Evolutionary conservation across 2,113 vertebrate genomes (phyloP), one percentile per base, ranked within the genome.

Genomic region (Anseranas semipalmata): DNA sequence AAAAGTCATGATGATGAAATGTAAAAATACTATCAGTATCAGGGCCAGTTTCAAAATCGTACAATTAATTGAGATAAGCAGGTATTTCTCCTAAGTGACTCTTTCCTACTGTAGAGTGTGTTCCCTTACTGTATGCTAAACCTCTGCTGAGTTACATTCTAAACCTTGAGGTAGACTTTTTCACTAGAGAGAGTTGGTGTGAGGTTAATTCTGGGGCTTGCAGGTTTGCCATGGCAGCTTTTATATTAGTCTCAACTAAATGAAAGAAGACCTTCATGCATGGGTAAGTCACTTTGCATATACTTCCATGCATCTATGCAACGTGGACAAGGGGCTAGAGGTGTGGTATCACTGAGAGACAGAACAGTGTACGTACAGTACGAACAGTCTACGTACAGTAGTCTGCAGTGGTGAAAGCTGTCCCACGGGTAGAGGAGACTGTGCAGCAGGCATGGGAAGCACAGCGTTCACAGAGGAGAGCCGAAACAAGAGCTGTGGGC

Each of bases 191-290:
- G 33, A 39, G 48, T 28, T 68, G 27, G 30, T 5, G 28, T 6
- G 62, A 10, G 41, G 19, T 37, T 27, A n/a, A 45, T 0, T 0
- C 53, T 24, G 37, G 41, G 12, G 28, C 37, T 72, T 43, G 70
- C 24, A 28, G 53, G 35, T 50, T 66, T 35, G 52, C 45, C 1
- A 0, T 33, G 33, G 39, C 39, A 50, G 32, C 14, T 45, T 70
- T 46, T 41, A 6, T n/a, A 6, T 63, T 53, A 28, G 16, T 55
- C 27, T 59, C 12, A 37, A 18, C 25, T 59, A 24, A 78, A 35
- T 39, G 12, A 35, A 56, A 74, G 48, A 32, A 35, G 39, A 18
- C 15, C 27, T n/a, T 27, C 1, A 0, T 28, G 41, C 10, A 0
- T 11, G 41, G 21, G 10, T 39, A 39, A 66, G 25, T 27, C n/a